Percentiles rank a stretch among this genome's conserved stretches.
phyloP scores from a whole-genome alignment of 1,140 invertebrate genomes.

The Zaprionus kolodkinae region DNA sequence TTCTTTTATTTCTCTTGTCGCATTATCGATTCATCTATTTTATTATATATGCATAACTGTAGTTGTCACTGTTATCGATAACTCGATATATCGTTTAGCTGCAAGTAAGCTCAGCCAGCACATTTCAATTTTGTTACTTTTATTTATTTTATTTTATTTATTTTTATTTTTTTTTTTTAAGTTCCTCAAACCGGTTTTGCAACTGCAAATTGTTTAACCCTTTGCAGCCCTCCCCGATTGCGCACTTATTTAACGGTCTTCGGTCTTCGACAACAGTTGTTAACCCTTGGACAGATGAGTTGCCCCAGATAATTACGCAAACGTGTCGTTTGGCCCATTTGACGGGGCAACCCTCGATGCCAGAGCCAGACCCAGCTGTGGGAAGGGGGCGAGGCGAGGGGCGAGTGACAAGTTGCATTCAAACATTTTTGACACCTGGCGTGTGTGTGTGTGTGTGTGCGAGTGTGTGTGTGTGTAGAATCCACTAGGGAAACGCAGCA shows the following conservation, averaged over 20 bases:
- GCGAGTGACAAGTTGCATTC: conserved; percentile 53
- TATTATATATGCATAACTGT: too few relatives aligned
- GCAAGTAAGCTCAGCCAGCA: neutral
- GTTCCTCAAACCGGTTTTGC: neutral
- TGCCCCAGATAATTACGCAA: conserved; percentile 65
- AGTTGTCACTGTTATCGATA: too few relatives aligned
- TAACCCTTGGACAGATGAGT: conserved; percentile 50
- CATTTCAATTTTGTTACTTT: neutral
- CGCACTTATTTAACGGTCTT: conserved; percentile 2
- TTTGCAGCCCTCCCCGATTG: conserved; percentile 13
- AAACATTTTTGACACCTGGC: conserved; percentile 74
- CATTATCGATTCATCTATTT: too few relatives aligned
- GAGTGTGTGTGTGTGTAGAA: neutral
- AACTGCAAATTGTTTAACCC: conserved; percentile 44
- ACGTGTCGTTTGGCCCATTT: conserved; percentile 46
- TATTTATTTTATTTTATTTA: neutral
- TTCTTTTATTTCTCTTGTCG: too few relatives aligned
- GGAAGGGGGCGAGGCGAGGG: neutral
- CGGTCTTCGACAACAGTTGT: conserved; percentile 40
- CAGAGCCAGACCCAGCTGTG: neutral
- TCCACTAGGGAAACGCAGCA: conserved; percentile 49
- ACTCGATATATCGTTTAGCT: too few relatives aligned
- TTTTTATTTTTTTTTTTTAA: too few relatives aligned
- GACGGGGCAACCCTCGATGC: conserved; percentile 23
- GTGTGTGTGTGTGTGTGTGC: conserved; percentile 32